These are phyloP conservation scores for Paracanthobrama guichenoti DNA, from an alignment of 2,113 vertebrate genomes.

Conservation along the genomic window DNA sequence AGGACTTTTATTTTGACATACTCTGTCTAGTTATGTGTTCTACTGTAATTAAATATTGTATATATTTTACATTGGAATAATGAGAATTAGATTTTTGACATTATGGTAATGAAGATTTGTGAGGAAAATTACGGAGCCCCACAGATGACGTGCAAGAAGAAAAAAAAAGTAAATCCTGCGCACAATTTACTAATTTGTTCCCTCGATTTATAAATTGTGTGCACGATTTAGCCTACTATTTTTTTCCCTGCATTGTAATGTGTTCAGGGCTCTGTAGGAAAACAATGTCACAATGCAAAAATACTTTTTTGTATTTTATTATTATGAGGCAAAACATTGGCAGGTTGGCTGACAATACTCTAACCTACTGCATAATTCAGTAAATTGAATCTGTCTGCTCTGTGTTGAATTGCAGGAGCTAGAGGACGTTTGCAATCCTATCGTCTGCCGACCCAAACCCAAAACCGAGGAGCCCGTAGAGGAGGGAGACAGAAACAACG, in stretches of 20 bases:
- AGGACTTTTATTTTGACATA: background rate
- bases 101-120: background rate
- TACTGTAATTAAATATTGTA: background rate
- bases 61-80: background rate
- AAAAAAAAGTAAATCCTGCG: too few species aligned
- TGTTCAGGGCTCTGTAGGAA: too few species aligned
- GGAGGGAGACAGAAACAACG: constrained; percentile 74
- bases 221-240: too few species aligned
- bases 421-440: constrained; percentile 84
- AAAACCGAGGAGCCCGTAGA: constrained; percentile 78
- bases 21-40: background rate
- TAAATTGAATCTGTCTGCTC: background rate
- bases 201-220: too few species aligned
- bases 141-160: too few species aligned
- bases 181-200: too few species aligned
- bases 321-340: background rate
- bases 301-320: background rate
- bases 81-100: background rate
- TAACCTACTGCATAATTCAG: background rate
- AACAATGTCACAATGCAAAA: background rate
- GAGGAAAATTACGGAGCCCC: too few species aligned
- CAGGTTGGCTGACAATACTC: background rate
- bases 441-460: constrained; percentile 87
- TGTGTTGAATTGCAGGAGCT: constrained; percentile 78
- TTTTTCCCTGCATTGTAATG: too few species aligned